Conservation (phyloP, 2,113 vertebrate genomes). For the Cinclus cinclus region DNA sequence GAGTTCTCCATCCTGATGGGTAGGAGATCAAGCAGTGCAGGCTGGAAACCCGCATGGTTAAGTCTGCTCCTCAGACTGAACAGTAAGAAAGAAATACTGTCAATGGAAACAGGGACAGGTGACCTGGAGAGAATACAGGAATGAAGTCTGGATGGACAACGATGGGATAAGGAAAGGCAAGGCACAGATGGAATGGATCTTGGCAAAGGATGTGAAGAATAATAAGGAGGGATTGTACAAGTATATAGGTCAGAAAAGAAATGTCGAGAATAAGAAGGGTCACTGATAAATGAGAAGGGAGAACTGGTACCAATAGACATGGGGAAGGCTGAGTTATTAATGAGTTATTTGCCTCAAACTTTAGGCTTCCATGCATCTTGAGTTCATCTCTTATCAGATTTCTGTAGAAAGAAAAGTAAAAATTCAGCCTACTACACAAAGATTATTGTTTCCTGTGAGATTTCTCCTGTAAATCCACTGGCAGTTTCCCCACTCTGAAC, state of each 20-base stretch:
- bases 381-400: not conserved
- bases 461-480: not conserved
- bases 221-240: not conserved
- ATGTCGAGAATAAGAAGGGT: not conserved
- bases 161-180: not conserved
- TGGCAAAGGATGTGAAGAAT: not conserved
- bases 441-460: no score
- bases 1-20: not conserved
- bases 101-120: not conserved
- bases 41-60: not conserved
- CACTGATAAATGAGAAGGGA: not conserved
- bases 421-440: not conserved
- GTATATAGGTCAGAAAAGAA: not conserved
- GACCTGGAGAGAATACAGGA: not conserved
- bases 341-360: not conserved
- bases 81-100: not conserved
- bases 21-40: not conserved
- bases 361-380: not conserved
- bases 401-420: not conserved
- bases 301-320: not conserved
- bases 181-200: not conserved
- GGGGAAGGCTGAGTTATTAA: not conserved
- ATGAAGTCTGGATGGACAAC: not conserved
- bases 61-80: not conserved
- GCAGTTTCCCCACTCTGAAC: not conserved